These are phyloP conservation scores for Pangasius krempfi DNA, from an alignment of 2,797 vertebrate species.

Conservation along the genomic window DNA sequence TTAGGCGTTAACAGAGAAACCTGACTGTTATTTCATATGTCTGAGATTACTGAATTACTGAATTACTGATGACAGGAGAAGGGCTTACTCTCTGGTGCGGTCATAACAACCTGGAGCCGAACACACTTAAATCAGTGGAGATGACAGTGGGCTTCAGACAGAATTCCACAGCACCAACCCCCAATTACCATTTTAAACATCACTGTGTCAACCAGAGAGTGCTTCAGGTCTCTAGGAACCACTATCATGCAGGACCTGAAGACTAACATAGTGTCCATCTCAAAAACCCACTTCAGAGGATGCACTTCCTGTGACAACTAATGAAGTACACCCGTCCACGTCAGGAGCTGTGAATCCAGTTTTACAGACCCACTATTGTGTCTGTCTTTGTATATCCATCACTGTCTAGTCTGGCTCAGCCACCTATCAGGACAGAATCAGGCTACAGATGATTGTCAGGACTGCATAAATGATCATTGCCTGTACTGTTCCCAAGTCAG, in stretches of 20 bases:
- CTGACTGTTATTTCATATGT: neutral
- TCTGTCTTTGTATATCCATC: neutral
- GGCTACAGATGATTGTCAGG: neutral
- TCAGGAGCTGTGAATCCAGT: neutral
- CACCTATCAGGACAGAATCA: neutral
- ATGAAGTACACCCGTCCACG: neutral
- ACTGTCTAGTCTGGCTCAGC: conserved; percentile 1
- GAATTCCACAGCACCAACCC: neutral
- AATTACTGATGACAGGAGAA: neutral
- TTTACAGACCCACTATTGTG: too few relatives aligned
- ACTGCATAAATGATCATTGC: neutral
- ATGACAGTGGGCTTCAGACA: too few relatives aligned
- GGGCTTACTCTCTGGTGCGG: too few relatives aligned
- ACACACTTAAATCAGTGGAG: neutral
- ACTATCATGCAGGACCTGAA: neutral
- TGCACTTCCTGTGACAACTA: neutral
- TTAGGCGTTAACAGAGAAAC: neutral
- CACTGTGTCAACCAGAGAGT: neutral
- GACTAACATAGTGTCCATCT: neutral
- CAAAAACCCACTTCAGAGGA: neutral
- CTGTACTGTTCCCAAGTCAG: neutral
- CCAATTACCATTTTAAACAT: neutral
- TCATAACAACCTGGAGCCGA: neutral
- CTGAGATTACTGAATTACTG: neutral
- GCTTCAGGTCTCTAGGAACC: too few relatives aligned